These are phyloP conservation scores for Dryobotodes eremita DNA, from an alignment of 2,888 invertebrate species.

Conservation along the genomic window DNA sequence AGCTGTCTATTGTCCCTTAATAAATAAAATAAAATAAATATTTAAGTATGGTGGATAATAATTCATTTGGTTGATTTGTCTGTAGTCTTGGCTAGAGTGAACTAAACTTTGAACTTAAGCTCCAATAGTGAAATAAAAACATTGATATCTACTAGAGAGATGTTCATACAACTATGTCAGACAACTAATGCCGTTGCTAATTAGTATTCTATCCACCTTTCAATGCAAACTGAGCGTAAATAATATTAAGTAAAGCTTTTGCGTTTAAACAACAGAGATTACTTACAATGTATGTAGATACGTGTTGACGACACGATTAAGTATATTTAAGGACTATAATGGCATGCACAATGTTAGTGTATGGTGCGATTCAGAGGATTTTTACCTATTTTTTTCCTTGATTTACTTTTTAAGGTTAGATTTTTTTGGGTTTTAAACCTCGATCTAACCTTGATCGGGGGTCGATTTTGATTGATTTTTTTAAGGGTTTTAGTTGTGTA, in stretches of 20 bases:
- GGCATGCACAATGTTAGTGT: conserved; percentile 42
- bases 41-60: not conserved
- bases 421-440: not conserved
- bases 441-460: not conserved
- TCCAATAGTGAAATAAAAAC: not conserved
- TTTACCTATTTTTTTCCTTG: not conserved
- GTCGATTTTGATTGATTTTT: not conserved
- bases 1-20: too few species aligned
- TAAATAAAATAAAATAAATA: too few species aligned
- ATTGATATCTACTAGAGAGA: not conserved
- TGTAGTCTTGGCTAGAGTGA: not conserved
- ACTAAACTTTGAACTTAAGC: not conserved
- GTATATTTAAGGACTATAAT: conserved; percentile 62
- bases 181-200: not conserved
- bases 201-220: conserved; percentile 33
- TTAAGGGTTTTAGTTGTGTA: not conserved
- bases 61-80: not conserved
- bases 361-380: conserved; percentile 35
- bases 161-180: not conserved
- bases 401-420: not conserved
- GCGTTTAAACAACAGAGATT: conserved; percentile 54
- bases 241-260: conserved; percentile 52
- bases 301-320: conserved; percentile 58
- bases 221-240: conserved; percentile 43
- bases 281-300: conserved; percentile 58